Percentiles rank a stretch among this genome's conserved stretches.
Evolutionary conservation across 1,140 invertebrate genomes (phyloP).

Genomic region (Cydia fagiglandana): DNA sequence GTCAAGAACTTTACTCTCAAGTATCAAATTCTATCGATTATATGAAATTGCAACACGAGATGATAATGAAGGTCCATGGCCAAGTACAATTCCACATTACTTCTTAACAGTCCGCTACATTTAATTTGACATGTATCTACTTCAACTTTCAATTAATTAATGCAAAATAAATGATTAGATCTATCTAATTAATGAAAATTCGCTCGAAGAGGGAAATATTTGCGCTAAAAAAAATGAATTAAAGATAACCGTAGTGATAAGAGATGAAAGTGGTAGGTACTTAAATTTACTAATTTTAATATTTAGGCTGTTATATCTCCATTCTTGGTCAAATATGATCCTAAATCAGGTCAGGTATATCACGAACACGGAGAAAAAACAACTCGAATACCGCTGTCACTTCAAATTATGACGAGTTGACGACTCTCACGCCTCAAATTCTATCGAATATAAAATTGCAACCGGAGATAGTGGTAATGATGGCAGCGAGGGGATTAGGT

Average conservation of each 20-base stretch:
- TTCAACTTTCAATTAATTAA: too few species aligned
- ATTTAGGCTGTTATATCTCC: too few species aligned
- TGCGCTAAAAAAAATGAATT: too few species aligned
- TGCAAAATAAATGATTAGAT: too few species aligned
- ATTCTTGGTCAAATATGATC: too few species aligned
- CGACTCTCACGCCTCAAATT: conserved; percentile 18
- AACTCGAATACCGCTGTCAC: conserved; percentile 37
- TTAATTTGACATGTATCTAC: neutral
- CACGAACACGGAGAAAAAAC: neutral
- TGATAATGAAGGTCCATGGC: conserved; percentile 62
- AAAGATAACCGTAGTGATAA: too few species aligned
- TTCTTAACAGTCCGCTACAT: neutral
- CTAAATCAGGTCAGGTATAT: neutral
- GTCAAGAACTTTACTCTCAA: conserved; percentile 43
- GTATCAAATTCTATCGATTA: conserved; percentile 11
- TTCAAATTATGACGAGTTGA: conserved; percentile 39
- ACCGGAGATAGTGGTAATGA: conserved; percentile 64
- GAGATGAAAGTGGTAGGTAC: too few species aligned
- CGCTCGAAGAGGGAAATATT: too few species aligned
- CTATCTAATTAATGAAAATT: too few species aligned
- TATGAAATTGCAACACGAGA: conserved; percentile 42
- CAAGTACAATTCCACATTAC: conserved; percentile 41
- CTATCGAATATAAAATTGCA: conserved; percentile 50
- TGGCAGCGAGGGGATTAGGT: conserved; percentile 65
- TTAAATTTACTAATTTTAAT: too few species aligned